Conservation (phyloP, 2,113 vertebrate genomes). For the Eonycteris spelaea region DNA sequence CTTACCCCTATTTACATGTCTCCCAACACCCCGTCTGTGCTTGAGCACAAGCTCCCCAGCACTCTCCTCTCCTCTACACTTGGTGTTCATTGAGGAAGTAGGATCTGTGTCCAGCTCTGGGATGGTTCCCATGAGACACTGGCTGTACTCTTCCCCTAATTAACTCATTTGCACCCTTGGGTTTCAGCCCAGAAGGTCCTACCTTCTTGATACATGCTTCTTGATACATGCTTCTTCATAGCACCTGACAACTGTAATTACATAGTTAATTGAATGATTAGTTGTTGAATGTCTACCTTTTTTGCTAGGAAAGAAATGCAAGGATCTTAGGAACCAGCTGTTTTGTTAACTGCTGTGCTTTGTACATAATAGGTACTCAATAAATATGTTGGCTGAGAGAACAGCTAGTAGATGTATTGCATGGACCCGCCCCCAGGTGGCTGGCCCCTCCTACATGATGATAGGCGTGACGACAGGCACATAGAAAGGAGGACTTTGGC, state of each 20-base stretch:
- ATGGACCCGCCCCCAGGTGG: fast-evolving
- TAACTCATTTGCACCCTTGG: background rate
- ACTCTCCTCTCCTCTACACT: background rate
- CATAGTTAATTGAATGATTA: background rate
- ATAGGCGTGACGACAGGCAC: background rate
- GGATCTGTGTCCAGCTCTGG: background rate
- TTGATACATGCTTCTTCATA: background rate
- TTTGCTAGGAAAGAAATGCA: background rate
- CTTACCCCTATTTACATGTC: background rate
- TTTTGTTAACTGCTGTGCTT: background rate
- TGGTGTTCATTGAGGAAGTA: background rate
- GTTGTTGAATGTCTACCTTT: background rate
- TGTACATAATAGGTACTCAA: background rate
- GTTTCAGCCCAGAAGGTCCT: background rate
- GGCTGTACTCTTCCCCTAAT: background rate
- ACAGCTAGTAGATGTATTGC: background rate
- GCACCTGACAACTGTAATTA: background rate
- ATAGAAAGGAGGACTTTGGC: background rate
- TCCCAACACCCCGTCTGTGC: background rate
- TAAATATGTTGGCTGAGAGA: background rate
- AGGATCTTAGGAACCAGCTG: background rate
- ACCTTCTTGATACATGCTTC: background rate
- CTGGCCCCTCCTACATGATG: no score
- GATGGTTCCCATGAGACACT: background rate
- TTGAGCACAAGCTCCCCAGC: background rate